Percentiles rank a stretch among this genome's conserved stretches.
These are phyloP conservation scores for Tenthredo scrophulariae DNA, from an alignment of 2,888 invertebrate genomes.

Conservation along the genomic window DNA sequence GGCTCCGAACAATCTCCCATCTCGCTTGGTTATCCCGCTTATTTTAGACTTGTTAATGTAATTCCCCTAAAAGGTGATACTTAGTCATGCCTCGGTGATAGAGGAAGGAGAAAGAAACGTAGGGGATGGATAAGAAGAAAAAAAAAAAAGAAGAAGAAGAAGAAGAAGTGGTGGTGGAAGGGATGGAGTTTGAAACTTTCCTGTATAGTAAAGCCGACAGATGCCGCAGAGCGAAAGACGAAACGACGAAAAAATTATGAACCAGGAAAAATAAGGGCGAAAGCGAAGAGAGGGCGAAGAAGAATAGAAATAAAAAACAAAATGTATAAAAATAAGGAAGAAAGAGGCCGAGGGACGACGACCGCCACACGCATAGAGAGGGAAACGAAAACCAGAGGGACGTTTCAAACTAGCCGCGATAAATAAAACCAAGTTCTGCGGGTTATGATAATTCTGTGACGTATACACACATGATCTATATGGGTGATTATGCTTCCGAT, in stretches of 20 bases:
- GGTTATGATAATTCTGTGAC: conserved; percentile 7
- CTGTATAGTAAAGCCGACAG: conserved; percentile 10
- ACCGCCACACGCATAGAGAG: background rate
- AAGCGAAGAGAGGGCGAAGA: background rate
- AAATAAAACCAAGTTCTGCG: conserved; percentile 28
- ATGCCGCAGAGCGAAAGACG: conserved; percentile 35
- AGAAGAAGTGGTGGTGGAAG: background rate
- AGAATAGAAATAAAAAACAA: background rate
- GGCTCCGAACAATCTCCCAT: conserved; percentile 45
- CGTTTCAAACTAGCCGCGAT: conserved; percentile 31
- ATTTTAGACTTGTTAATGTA: conserved; percentile 64
- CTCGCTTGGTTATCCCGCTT: conserved; percentile 53
- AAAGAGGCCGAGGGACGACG: background rate
- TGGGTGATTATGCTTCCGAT: background rate
- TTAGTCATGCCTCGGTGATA: conserved; percentile 48
- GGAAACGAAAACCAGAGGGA: background rate
- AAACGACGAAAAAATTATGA: conserved; percentile 45
- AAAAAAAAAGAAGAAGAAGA: background rate
- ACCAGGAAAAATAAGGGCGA: background rate
- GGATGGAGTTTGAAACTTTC: conserved; percentile 40
- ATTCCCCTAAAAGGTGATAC: conserved; percentile 61
- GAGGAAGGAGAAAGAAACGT: conserved; percentile 10
- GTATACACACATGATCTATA: too few species aligned
- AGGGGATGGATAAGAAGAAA: conserved; percentile 30
- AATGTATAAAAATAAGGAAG: background rate